Conservation (phyloP, 2,888 invertebrate species). For the Sarcophaga variegata region DNA sequence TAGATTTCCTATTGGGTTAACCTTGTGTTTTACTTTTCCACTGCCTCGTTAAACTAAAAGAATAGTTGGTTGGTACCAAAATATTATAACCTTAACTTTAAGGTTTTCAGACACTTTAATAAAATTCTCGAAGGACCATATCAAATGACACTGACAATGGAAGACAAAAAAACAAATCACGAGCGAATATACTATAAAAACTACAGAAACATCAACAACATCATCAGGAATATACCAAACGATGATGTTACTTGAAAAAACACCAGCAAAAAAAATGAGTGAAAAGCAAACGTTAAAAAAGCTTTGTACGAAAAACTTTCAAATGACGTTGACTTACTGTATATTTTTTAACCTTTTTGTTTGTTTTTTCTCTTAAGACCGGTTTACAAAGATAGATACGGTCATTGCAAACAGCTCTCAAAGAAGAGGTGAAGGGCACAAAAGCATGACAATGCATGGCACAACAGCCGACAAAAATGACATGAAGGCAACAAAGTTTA, state of each 20-base stretch:
- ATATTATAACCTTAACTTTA: constrained; percentile 50
- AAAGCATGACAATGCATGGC: too few relatives aligned
- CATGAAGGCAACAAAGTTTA: too few relatives aligned
- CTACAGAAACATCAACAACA: neutral
- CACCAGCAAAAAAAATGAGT: too few relatives aligned
- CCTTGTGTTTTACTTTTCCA: neutral
- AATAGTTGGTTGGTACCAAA: constrained; percentile 28
- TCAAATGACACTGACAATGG: constrained; percentile 66
- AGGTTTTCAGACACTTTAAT: constrained; percentile 63
- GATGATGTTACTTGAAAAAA: too few relatives aligned
- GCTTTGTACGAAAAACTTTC: constrained; percentile 43
- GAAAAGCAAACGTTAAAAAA: neutral
- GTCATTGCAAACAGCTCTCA: too few relatives aligned
- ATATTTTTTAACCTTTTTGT: neutral
- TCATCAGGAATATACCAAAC: too few relatives aligned
- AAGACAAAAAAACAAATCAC: constrained; percentile 11
- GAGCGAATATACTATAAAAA: neutral
- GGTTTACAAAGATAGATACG: constrained; percentile 18
- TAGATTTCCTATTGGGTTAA: constrained; percentile 3
- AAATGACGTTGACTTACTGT: constrained; percentile 61
- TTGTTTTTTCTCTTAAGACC: constrained; percentile 35
- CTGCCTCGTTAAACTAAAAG: constrained; percentile 47
- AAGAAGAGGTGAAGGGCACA: neutral
- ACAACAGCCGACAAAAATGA: too few relatives aligned
- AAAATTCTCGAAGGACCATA: constrained; percentile 68